Conservation (phyloP, 1,140 invertebrate species). For the Drosophila busckii region DNA sequence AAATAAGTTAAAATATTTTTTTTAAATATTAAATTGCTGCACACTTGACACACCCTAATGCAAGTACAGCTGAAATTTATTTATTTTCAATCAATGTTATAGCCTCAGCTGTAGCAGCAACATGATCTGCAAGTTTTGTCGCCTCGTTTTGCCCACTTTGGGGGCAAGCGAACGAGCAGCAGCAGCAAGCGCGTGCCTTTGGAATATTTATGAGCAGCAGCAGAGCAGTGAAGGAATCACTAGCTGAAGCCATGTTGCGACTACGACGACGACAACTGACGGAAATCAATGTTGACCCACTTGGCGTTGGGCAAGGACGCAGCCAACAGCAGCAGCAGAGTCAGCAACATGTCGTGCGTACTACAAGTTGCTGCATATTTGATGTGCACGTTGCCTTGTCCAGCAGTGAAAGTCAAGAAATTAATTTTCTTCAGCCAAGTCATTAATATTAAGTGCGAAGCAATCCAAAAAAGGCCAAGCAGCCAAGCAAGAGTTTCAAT, state of each 20-base stretch:
- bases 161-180: slow-evolving; percentile 13
- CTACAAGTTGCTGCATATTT: slow-evolving; percentile 18
- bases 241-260: not conserved
- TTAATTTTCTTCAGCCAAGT: slow-evolving; percentile 70
- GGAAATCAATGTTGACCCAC: slow-evolving; percentile 73
- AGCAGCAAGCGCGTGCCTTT: slow-evolving; percentile 67
- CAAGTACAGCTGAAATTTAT: slow-evolving; percentile 40
- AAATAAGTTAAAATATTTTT: too few relatives aligned
- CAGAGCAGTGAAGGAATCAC: slow-evolving; percentile 40
- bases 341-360: slow-evolving; percentile 7
- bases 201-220: slow-evolving; percentile 68
- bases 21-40: too few relatives aligned
- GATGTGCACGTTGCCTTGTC: slow-evolving; percentile 6
- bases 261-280: slow-evolving; percentile 38
- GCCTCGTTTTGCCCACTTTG: slow-evolving; percentile 5
- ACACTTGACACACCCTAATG: slow-evolving; percentile 16
- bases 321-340: not conserved
- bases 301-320: slow-evolving; percentile 48
- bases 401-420: slow-evolving; percentile 62
- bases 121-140: slow-evolving; percentile 43
- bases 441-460: slow-evolving; percentile 71
- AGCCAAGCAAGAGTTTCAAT: too few relatives aligned
- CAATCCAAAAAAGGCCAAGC: slow-evolving; percentile 58
- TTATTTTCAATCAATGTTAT: slow-evolving; percentile 70
- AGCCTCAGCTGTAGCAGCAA: slow-evolving; percentile 14